These are phyloP conservation scores for Ormyrus nitidulus DNA, from an alignment of 2,888 invertebrate species.

Conservation along the genomic window DNA sequence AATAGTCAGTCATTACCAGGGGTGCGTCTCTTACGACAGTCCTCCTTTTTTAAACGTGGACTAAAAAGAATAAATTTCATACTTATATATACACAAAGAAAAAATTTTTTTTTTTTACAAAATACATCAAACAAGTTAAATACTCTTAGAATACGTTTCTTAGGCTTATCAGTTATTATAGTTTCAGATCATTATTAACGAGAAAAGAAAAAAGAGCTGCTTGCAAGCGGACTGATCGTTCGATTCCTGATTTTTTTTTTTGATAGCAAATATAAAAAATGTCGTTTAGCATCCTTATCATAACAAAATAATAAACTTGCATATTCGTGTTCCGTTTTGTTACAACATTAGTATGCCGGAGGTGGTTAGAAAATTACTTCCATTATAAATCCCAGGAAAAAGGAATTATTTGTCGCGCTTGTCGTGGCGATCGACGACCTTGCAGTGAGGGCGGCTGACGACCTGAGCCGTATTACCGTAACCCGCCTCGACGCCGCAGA, in stretches of 20 bases:
- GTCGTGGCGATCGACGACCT: conserved; percentile 70
- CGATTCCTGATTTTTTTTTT: conserved; percentile 6
- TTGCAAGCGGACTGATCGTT: conserved; percentile 24
- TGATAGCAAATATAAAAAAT: conserved; percentile 24
- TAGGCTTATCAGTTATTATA: conserved; percentile 8
- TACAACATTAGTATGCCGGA: no score
- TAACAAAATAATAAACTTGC: conserved; percentile 62
- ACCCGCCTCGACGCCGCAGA: conserved; percentile 61
- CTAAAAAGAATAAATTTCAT: neutral
- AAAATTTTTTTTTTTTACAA: neutral
- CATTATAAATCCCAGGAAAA: no score
- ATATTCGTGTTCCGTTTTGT: no score
- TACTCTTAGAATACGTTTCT: conserved; percentile 45
- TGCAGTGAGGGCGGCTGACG: conserved; percentile 67
- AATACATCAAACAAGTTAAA: conserved; percentile 22
- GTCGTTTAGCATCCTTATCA: conserved; percentile 24
- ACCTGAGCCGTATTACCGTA: conserved; percentile 63
- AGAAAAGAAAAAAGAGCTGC: conserved; percentile 21
- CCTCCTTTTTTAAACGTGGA: conserved; percentile 18
- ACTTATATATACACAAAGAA: conserved; percentile 46
- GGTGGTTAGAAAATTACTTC: no score
- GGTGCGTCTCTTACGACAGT: conserved; percentile 30
- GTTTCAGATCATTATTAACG: conserved; percentile 19
- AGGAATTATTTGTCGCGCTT: conserved; percentile 53
- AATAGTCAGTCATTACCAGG: conserved; percentile 52